Evolutionary conservation across 2,888 invertebrate genomes (phyloP), one percentile per base, ranked within the genome.

Genomic region (Plebejus argus): DNA sequence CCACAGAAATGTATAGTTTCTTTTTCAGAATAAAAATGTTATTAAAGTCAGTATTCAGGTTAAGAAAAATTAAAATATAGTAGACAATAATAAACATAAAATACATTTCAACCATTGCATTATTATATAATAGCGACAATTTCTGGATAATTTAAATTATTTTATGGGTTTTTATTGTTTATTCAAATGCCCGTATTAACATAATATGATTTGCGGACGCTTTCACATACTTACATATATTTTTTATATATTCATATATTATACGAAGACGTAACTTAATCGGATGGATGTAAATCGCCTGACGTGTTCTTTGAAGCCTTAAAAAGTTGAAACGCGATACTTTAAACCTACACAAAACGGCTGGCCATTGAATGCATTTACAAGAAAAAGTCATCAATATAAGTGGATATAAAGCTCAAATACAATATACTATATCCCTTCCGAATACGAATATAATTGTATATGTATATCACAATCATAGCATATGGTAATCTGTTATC

Each of bases 251-350:
- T 53, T 74, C 20, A 74, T 74, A 74, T 74, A 74, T 74, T 74
- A 74, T 74, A 74, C 53, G 18, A 74, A 74, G 28, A 74, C 18
- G 49, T 28, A 49, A 49, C 74, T 74, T 74, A 74, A 15, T n/a
- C 74, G 33, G 74, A 74, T 18, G 49, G 28, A 74, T 74, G 74
- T 74, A 53, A 74, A 74, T 74, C 74, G 74, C 23, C 53, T 72
- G 23, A 23, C 74, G 74, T 49, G 74, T 53, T 53, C 74, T 49
- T 49, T 53, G 74, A 74, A 74, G 53, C 74, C 74, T 74, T 74
- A 74, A 74, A 74, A 74, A 74, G 74, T 49, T 53, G 74, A 28
- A 74, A 74, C 53, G 7, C 74, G 74, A 74, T 49, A 74, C 28
- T 28, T 49, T 49, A 49, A 74, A 53, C 53, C 74, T 74, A 53